Conservation (phyloP, 2,797 vertebrate species). For the Acanthornis magna region DNA sequence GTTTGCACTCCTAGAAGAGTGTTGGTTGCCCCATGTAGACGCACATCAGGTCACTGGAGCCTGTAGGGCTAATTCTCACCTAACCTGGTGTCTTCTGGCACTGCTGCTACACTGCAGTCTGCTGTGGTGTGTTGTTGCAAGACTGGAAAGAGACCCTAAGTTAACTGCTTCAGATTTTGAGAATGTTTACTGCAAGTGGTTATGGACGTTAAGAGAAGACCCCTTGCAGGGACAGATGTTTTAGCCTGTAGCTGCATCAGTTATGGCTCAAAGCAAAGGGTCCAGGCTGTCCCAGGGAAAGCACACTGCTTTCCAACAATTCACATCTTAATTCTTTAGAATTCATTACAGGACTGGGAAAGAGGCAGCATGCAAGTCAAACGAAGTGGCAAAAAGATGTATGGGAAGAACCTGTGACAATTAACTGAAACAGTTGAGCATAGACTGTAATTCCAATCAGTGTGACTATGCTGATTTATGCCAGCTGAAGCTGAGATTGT, state of each 20-base stretch:
- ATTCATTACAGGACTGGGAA: not conserved
- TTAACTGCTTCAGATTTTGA: not conserved
- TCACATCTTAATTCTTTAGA: not conserved
- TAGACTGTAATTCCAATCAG: not conserved
- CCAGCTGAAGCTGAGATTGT: not conserved
- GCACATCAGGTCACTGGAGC: not conserved
- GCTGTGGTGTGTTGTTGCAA: not conserved
- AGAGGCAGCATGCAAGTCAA: not conserved
- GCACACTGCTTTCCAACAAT: not conserved
- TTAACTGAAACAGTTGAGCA: not conserved
- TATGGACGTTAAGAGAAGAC: not conserved
- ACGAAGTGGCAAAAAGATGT: not conserved
- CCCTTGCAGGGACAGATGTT: not conserved
- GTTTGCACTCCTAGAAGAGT: rapidly evolving
- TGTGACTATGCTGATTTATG: not conserved
- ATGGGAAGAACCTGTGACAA: not conserved
- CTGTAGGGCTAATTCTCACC: not conserved
- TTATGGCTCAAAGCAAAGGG: not conserved
- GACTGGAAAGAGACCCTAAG: not conserved
- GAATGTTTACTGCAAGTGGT: not conserved
- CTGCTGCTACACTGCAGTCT: not conserved
- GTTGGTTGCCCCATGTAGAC: not conserved
- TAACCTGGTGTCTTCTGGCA: not conserved
- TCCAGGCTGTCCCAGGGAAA: not conserved
- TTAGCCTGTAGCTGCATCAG: not conserved